phyloP scores from a whole-genome alignment of 2,888 invertebrate genomes.

The Watsonalla cultraria region DNA sequence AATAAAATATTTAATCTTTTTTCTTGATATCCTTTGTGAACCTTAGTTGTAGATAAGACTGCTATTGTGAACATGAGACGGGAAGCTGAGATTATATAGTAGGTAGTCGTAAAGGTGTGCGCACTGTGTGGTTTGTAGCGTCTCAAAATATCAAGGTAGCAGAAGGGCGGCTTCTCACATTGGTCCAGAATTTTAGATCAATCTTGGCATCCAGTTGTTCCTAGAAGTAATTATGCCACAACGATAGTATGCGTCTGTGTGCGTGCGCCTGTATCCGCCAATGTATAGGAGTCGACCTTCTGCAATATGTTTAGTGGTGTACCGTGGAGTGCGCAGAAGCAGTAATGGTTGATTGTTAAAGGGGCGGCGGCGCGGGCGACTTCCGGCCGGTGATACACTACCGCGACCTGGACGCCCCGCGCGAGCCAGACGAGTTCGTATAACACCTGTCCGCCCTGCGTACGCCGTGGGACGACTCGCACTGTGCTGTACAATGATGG shows the following conservation, averaged over 20 bases:
- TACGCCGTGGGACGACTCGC: conserved; percentile 24
- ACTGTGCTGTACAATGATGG: neutral
- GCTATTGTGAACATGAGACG: neutral
- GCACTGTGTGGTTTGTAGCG: neutral
- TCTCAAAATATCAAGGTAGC: neutral
- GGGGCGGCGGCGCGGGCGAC: conserved; percentile 84
- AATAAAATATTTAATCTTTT: neutral
- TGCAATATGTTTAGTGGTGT: too few relatives aligned
- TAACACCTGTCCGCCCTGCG: conserved; percentile 57
- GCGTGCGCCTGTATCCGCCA: too few relatives aligned
- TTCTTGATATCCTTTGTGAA: neutral
- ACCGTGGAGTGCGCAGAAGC: neutral
- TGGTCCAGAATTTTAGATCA: too few relatives aligned
- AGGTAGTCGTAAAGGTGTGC: neutral
- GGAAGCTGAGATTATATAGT: conserved; percentile 8
- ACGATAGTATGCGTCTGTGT: too few relatives aligned
- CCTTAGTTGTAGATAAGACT: neutral
- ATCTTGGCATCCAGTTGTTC: too few relatives aligned
- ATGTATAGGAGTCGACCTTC: too few relatives aligned
- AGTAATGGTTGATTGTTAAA: conserved; percentile 78
- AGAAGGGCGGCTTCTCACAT: too few relatives aligned
- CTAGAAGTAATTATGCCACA: too few relatives aligned
- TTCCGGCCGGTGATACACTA: conserved; percentile 95
- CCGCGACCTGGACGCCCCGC: conserved; percentile 94
- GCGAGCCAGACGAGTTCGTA: conserved; percentile 92